A percentile compares a stretch with the other conserved stretches of the same genome.
These are phyloP conservation scores for Balearica regulorum DNA, from an alignment of 2,797 vertebrate species.

Conservation along the genomic window DNA sequence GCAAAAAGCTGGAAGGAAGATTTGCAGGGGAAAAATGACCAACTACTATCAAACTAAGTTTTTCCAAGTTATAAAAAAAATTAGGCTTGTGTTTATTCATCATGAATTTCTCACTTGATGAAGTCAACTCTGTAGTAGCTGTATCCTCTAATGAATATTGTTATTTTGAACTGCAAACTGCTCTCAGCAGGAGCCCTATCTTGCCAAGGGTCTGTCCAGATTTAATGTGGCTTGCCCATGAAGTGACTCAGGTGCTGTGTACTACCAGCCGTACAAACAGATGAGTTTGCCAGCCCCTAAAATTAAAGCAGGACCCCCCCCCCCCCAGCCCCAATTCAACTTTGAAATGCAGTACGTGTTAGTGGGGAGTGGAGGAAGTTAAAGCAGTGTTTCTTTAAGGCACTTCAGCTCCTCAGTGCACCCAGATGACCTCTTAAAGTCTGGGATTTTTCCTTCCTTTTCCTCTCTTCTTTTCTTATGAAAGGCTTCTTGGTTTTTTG, in stretches of 20 bases:
- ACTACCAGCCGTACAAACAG: background rate
- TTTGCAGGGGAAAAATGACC: background rate
- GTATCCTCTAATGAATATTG: background rate
- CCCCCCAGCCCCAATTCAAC: background rate
- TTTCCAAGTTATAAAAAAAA: background rate
- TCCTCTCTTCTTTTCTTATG: background rate
- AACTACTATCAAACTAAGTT: background rate
- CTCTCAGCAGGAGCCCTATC: background rate
- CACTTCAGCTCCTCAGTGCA: background rate
- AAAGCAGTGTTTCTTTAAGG: background rate
- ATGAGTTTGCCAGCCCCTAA: background rate
- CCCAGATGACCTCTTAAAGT: background rate
- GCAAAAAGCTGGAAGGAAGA: background rate
- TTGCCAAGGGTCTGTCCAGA: background rate
- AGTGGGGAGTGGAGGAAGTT: background rate
- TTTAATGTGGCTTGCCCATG: background rate
- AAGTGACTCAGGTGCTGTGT: background rate
- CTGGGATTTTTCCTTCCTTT: constrained; percentile 2
- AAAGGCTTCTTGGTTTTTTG: constrained; percentile 1
- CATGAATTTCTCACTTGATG: background rate
- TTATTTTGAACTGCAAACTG: background rate
- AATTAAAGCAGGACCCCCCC: background rate
- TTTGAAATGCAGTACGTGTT: background rate
- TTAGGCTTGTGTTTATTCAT: background rate
- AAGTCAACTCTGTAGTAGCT: background rate